phyloP scores from a whole-genome alignment of 2,797 vertebrate genomes.

The Salmo trutta region DNA sequence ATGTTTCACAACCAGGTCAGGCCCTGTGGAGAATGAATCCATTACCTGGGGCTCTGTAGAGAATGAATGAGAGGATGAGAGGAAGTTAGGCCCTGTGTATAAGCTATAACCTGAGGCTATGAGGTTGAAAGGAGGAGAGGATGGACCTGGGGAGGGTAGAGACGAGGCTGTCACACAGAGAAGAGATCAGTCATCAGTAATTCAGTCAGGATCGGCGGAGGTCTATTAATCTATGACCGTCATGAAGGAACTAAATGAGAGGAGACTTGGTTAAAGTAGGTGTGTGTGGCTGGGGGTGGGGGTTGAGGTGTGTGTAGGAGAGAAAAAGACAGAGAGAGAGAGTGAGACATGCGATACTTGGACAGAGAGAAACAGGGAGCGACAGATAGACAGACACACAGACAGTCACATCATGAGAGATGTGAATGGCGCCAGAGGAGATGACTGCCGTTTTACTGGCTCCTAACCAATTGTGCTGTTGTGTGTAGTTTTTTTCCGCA shows the following conservation, averaged over 20 bases:
- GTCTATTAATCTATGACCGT: slow-evolving; percentile 76
- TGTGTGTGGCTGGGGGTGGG: slow-evolving; percentile 56
- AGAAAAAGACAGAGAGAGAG: not conserved
- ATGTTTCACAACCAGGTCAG: slow-evolving; percentile 29
- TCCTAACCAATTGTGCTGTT: too few relatives aligned
- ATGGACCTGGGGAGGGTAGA: too few relatives aligned
- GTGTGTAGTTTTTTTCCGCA: too few relatives aligned
- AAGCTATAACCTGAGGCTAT: too few relatives aligned
- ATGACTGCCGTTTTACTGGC: too few relatives aligned
- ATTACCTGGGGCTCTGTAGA: slow-evolving; percentile 42
- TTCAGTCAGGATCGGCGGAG: slow-evolving; percentile 75
- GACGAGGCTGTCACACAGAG: slow-evolving; percentile 64
- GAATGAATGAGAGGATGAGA: slow-evolving; percentile 1
- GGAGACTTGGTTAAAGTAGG: slow-evolving; percentile 76
- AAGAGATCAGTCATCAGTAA: slow-evolving; percentile 73
- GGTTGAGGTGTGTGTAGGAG: slow-evolving; percentile 8
- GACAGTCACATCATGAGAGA: too few relatives aligned
- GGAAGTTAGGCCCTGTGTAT: too few relatives aligned
- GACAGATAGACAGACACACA: too few relatives aligned
- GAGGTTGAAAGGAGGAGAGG: too few relatives aligned
- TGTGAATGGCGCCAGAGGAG: too few relatives aligned
- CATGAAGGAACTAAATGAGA: slow-evolving; percentile 79
- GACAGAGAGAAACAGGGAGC: too few relatives aligned
- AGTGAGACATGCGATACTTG: not conserved
- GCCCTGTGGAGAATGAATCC: slow-evolving; percentile 10